These are phyloP conservation scores for Tetranychus cinnabarinus DNA, from an alignment of 1,140 invertebrate species.

Conservation along the genomic window DNA sequence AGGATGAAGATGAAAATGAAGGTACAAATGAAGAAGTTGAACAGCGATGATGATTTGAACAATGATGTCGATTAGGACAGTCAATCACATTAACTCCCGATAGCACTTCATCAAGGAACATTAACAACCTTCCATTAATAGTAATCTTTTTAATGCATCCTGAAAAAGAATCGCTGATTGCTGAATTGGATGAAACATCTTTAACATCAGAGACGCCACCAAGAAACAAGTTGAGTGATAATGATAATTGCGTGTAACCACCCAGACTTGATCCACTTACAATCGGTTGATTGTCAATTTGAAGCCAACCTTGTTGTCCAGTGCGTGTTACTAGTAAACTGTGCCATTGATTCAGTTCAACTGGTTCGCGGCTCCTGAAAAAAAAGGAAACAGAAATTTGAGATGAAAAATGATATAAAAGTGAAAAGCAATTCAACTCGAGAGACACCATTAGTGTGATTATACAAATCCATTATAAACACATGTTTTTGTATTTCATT, in stretches of 20 bases:
- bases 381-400: background rate
- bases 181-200: slow-evolving; percentile 43
- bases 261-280: slow-evolving; percentile 46
- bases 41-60: background rate
- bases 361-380: slow-evolving; percentile 37
- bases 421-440: background rate
- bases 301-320: slow-evolving; percentile 55
- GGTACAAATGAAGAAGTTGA: too few relatives aligned
- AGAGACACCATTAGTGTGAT: too few relatives aligned
- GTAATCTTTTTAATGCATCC: slow-evolving; percentile 66
- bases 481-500: background rate
- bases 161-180: slow-evolving; percentile 42
- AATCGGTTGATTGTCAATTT: slow-evolving; percentile 39
- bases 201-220: slow-evolving; percentile 58
- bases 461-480: background rate
- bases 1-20: too few relatives aligned
- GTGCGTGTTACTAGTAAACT: slow-evolving; percentile 57
- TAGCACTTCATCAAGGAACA: slow-evolving; percentile 58
- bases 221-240: slow-evolving; percentile 62
- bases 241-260: slow-evolving; percentile 52
- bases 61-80: slow-evolving; percentile 45
- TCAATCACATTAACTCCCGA: slow-evolving; percentile 73
- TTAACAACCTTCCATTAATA: slow-evolving; percentile 49
- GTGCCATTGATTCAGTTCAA: slow-evolving; percentile 60
- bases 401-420: background rate